These are phyloP conservation scores for Ploceus nigricollis DNA, from an alignment of 2,113 vertebrate genomes.

Conservation along the genomic window DNA sequence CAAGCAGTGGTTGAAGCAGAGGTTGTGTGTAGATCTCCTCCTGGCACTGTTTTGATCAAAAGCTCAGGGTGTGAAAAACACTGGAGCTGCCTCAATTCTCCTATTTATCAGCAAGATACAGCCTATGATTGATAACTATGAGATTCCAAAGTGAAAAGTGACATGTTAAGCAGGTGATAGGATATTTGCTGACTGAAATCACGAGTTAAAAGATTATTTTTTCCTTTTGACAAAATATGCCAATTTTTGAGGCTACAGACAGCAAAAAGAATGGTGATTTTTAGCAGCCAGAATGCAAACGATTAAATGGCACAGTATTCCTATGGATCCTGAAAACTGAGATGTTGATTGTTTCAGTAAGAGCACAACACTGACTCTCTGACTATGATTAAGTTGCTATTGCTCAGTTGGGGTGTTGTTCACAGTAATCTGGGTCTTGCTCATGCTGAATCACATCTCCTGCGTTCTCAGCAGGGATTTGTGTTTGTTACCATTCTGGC, in stretches of 20 bases:
- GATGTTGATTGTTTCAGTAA: neutral
- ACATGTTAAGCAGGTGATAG: neutral
- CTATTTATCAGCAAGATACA: neutral
- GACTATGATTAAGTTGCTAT: neutral
- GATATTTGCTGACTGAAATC: neutral
- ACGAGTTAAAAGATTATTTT: neutral
- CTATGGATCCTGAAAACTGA: neutral
- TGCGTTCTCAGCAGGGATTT: neutral
- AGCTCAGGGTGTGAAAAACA: neutral
- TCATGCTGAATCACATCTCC: constrained; percentile 34
- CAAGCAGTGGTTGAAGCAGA: neutral
- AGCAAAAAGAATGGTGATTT: neutral
- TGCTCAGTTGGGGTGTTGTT: constrained; percentile 1
- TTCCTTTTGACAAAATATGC: neutral
- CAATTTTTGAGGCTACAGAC: neutral
- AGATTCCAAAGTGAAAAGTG: neutral
- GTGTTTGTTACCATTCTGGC: neutral
- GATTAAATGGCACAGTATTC: neutral
- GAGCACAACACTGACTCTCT: neutral
- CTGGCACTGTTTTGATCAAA: neutral
- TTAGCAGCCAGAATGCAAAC: neutral
- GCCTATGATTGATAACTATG: neutral
- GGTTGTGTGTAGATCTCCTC: neutral
- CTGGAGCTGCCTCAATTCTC: neutral
- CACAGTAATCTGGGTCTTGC: constrained; percentile 12